phyloP scores from a whole-genome alignment of 2,113 vertebrate genomes.

The Alosa alosa region DNA sequence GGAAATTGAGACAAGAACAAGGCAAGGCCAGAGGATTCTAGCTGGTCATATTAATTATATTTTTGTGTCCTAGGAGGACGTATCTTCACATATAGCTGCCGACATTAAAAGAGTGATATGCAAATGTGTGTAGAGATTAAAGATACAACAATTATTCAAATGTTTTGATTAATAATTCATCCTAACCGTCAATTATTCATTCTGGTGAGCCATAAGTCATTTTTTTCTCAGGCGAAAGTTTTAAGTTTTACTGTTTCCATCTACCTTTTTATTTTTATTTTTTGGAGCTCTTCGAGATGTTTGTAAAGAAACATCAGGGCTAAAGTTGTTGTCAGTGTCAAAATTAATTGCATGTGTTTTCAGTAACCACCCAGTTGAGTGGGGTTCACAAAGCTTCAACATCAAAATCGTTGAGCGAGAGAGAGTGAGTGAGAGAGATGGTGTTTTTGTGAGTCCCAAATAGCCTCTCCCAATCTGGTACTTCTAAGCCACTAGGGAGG shows the following conservation, averaged over 20 bases:
- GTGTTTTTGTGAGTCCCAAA: conserved; percentile 34
- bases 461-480: conserved; percentile 33
- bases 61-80: conserved; percentile 83
- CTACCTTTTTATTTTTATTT: conserved; percentile 50
- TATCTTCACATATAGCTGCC: conserved; percentile 79
- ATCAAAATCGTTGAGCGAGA: conserved; percentile 29
- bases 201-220: conserved; percentile 83
- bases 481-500: conserved; percentile 36
- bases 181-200: conserved; percentile 95
- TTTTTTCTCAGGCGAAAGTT: conserved; percentile 72
- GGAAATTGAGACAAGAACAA: neutral
- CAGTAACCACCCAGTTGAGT: conserved; percentile 30
- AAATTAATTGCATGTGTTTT: conserved; percentile 46
- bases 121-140: conserved; percentile 95
- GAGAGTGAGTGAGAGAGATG: conserved; percentile 33
- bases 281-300: conserved; percentile 44
- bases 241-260: conserved; percentile 65
- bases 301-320: neutral
- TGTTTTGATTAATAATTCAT: conserved; percentile 95
- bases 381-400: conserved; percentile 38
- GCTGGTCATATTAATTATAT: conserved; percentile 59
- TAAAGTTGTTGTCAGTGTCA: conserved; percentile 34
- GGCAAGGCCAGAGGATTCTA: conserved; percentile 36
- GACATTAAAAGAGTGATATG: conserved; percentile 87
- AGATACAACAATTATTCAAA: conserved; percentile 97